Evolutionary conservation across 2,888 invertebrate genomes (phyloP), one percentile per base, ranked within the genome.

Genomic region (Dolichomitus sp.): DNA sequence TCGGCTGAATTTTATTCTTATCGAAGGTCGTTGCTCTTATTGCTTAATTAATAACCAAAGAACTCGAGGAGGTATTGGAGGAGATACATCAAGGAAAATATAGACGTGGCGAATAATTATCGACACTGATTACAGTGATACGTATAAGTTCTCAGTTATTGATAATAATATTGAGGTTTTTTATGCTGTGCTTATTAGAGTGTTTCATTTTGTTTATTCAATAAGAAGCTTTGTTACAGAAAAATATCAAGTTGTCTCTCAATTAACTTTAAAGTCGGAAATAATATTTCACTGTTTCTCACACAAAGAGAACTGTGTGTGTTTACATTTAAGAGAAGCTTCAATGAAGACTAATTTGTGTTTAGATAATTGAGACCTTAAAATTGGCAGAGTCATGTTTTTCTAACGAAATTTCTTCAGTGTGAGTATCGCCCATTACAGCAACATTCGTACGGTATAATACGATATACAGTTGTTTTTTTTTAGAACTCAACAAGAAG

Each of bases 1-100:
- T 66, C 42, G 23, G 14, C 69, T 12, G 40, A 17, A 19, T 68
- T 68, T 17, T 27, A 65, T 75, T 66, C 30, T 30, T 42, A 59
- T 30, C 50, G 42, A 19, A 45, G 59, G 59, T 37, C 52, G 52
- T 37, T 30, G 12, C 42, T 59, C 59, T 72, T 59, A 45, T 57
- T 70, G 54, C 59, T 59, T 19, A 59, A 52, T 68, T 50, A 23
- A 57, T 59, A 40, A 40, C 12, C 65, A 17, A 40, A 57, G 17
- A 23, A 23, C 2, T 14, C 33, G 17, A 45, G 33, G 57, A 40
- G 42, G 45, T 59, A 19, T 40, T 4, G 14, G 14, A 37, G 1
- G 23, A 27, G 4, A 59, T 30, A 72, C 30, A 12, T 40, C 14
- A 17, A 33, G 30, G n/a, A 30, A 57, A 30, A 57, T 57, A 30